Evolutionary conservation across 2,888 invertebrate species (phyloP).

Genomic region (Aethes cnicana): DNA sequence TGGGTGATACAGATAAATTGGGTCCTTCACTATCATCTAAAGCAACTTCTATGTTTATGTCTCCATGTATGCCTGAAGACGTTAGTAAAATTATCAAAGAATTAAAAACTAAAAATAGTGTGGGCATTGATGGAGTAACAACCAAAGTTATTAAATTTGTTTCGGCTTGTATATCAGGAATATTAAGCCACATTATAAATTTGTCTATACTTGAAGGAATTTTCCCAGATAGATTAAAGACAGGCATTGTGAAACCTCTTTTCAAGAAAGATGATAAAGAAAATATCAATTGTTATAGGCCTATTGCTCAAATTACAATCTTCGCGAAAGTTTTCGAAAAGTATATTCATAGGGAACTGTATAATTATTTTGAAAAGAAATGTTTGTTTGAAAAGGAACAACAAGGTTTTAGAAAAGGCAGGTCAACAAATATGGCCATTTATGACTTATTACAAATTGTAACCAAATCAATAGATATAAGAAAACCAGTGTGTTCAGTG

Average conservation of each 20-base stretch:
- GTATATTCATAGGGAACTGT: too few relatives aligned
- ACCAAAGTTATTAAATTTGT: conserved; percentile 2
- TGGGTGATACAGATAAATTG: neutral
- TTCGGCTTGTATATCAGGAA: neutral
- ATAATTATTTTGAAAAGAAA: too few relatives aligned
- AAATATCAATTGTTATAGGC: too few relatives aligned
- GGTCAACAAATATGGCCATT: too few relatives aligned
- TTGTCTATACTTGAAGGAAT: neutral
- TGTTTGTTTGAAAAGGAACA: too few relatives aligned
- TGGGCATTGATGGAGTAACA: conserved; percentile 1
- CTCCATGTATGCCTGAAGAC: neutral
- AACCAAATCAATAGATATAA: too few relatives aligned
- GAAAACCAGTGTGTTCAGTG: too few relatives aligned
- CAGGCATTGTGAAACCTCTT: neutral
- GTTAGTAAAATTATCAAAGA: neutral
- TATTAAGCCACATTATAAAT: neutral
- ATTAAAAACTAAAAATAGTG: neutral
- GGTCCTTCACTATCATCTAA: neutral
- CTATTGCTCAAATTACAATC: too few relatives aligned
- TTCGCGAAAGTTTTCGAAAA: too few relatives aligned
- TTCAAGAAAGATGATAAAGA: too few relatives aligned
- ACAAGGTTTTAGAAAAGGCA: too few relatives aligned
- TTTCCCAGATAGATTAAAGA: neutral
- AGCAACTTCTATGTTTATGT: neutral
- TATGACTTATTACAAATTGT: too few relatives aligned